Evolutionary conservation across 2,113 vertebrate genomes (phyloP).

Genomic region (Nothoprocta perdicaria): DNA sequence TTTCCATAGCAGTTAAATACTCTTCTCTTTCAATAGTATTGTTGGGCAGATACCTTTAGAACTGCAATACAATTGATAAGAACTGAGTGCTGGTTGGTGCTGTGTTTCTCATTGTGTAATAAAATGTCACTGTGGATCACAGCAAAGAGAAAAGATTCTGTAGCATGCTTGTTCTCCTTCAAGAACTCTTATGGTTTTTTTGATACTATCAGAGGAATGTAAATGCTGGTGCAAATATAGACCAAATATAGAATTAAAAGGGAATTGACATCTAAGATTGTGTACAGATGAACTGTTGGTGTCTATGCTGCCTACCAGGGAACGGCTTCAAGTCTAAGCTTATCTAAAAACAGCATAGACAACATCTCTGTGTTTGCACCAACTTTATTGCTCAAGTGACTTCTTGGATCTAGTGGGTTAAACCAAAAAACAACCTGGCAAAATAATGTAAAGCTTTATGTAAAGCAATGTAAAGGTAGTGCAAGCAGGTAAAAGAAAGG

Average conservation of each 20-base stretch:
- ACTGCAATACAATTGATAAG: conserved; percentile 15
- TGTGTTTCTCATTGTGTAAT: neutral
- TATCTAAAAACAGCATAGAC: neutral
- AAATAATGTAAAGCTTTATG: neutral
- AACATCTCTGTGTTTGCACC: neutral
- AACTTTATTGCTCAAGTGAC: neutral
- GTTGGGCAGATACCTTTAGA: conserved; percentile 24
- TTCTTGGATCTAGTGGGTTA: neutral
- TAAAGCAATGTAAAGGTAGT: neutral
- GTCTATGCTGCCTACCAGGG: neutral
- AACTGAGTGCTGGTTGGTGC: neutral
- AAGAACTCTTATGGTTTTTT: neutral
- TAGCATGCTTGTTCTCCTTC: neutral
- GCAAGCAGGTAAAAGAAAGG: neutral
- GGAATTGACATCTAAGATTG: neutral
- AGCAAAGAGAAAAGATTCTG: conserved; percentile 8
- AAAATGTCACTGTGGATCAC: conserved; percentile 1
- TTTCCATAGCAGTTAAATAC: conserved; percentile 32
- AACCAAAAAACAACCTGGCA: neutral
- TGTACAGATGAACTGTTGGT: neutral
- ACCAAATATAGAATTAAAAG: neutral
- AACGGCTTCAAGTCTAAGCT: neutral
- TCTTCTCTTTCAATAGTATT: conserved; percentile 23
- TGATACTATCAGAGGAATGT: neutral
- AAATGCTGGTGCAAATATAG: neutral